These are phyloP conservation scores for Fragum sueziense DNA, from an alignment of 2,888 invertebrate genomes.

Conservation along the genomic window DNA sequence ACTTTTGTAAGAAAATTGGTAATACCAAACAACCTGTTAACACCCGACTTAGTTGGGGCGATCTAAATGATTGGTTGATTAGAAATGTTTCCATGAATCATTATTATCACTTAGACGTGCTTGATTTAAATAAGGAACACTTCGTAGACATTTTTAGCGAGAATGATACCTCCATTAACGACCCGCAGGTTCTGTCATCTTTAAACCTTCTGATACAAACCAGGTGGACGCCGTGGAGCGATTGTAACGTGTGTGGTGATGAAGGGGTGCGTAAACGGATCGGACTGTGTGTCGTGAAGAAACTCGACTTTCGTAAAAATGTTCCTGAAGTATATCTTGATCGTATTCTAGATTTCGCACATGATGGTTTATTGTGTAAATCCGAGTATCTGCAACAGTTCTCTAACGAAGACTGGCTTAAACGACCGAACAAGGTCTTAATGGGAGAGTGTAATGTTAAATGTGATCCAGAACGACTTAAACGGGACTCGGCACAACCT, in stretches of 20 bases:
- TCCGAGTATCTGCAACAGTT: constrained; percentile 50
- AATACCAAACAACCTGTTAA: constrained; percentile 23
- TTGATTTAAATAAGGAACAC: constrained; percentile 40
- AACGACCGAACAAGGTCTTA: constrained; percentile 44
- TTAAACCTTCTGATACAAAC: constrained; percentile 48
- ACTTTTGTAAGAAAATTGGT: constrained; percentile 41
- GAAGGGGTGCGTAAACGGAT: constrained; percentile 49
- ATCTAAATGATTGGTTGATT: constrained; percentile 40
- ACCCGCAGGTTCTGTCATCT: constrained; percentile 1
- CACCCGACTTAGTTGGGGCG: constrained; percentile 29
- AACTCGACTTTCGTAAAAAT: constrained; percentile 6
- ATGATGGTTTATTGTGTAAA: constrained; percentile 51
- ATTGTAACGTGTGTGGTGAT: constrained; percentile 52
- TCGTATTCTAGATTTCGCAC: constrained; percentile 41
- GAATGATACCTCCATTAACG: neutral
- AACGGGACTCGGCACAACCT: constrained; percentile 12
- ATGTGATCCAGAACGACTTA: constrained; percentile 26
- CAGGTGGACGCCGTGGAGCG: constrained; percentile 58
- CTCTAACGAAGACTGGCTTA: constrained; percentile 17
- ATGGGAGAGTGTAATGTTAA: constrained; percentile 33
- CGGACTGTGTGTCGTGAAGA: constrained; percentile 54
- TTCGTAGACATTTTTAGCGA: constrained; percentile 34
- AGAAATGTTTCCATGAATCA: constrained; percentile 32
- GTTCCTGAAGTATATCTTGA: constrained; percentile 39
- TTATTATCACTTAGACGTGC: constrained; percentile 52